A percentile compares a stretch with the other conserved stretches of the same genome.
Conservation (phyloP, 2,797 vertebrate species). For the Molossus molossus region DNA sequence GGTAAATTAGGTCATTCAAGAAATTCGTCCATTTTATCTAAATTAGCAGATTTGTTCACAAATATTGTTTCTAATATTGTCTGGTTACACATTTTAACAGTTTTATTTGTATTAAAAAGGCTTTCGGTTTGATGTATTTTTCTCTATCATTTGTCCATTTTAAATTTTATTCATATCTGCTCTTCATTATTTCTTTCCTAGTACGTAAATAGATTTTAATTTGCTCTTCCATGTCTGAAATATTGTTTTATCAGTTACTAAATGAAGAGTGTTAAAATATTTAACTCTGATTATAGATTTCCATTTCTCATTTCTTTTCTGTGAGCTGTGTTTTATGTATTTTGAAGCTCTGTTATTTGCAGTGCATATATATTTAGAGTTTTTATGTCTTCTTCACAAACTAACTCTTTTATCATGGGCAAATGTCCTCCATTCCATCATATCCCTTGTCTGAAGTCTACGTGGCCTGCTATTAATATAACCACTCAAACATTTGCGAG, state of each 20-base stretch:
- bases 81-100: background rate
- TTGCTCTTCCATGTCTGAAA: background rate
- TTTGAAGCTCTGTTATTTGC: background rate
- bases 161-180: background rate
- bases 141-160: background rate
- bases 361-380: background rate
- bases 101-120: background rate
- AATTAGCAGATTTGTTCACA: background rate
- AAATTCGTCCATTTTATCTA: background rate
- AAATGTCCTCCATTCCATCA: background rate
- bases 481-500: background rate
- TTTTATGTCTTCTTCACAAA: background rate
- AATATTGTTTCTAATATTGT: background rate
- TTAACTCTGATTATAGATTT: background rate
- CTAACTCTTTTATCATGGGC: background rate
- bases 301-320: background rate
- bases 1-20: background rate
- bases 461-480: background rate
- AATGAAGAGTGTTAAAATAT: background rate
- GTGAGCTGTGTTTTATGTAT: background rate
- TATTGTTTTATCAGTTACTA: background rate
- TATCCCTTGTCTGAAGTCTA: background rate
- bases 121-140: background rate
- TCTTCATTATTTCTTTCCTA: background rate
- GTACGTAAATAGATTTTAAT: background rate